Base-by-base conservation (phyloP, 2,888 invertebrate genomes). In the Platynereis dumerilii region DNA sequence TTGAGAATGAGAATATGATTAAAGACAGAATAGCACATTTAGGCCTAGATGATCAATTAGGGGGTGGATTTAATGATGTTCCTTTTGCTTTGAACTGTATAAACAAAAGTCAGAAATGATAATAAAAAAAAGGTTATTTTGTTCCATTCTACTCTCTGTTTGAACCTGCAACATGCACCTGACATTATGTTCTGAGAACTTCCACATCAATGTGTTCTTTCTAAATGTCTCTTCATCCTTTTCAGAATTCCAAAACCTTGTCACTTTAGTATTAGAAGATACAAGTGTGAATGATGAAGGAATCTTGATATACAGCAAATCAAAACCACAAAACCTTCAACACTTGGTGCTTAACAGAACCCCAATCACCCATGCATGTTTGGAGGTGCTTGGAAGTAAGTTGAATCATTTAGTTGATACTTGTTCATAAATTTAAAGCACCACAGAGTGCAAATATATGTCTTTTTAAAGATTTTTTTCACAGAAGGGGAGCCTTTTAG, bases 271-370 rank as follows among this genome's bases (percentile, higher is more conserved):
- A 12, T 69, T 81, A 39, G 80, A 80, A 63, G 77, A 76, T 42
- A 80, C 80, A 7, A 75, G 76, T 10, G 73, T 82, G 17, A 79
- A 75, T 56, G 79, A 82, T 63, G 55, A 59, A 12, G 80, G 82
- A 15, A 64, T 82, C 34, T 70, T 71, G n/a, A 64, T 75, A 39
- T 78, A 74, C 58, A 44, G 75, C 20, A 57, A 72, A 2, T 61
- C 66, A 1, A 28, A 66, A 44, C 74, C 76, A 10, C 61, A 67
- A 20, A 64, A 69, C 29, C 71, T 82, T 28, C 73, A 74, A 29
- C 69, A 74, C 60, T 74, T 82, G 1, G 78, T 79, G 69, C 71
- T 81, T n/a, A 80, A 75, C 65, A 67, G 77, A 60, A 81, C 81
- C 3, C 58, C 67, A 17, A 75, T 80, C 34, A 79, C 79, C 17